Conservation (phyloP, 2,888 invertebrate species). For the Chaetoderma sp. region DNA sequence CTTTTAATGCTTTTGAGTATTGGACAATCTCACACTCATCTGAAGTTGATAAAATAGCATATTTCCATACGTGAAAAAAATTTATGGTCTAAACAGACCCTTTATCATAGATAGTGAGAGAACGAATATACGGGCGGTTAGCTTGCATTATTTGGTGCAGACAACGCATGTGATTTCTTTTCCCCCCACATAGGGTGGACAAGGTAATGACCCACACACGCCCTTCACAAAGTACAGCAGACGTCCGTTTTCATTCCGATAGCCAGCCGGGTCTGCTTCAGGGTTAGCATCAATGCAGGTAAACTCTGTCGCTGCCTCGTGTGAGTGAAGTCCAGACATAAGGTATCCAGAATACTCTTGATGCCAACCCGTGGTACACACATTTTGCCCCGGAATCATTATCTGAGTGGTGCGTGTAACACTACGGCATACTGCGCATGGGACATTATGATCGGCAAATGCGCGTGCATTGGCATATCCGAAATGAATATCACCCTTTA, state of each 20-base stretch:
- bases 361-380: constrained; percentile 39
- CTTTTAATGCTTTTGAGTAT: too few species aligned
- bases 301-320: constrained; percentile 18
- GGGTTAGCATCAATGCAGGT: constrained; percentile 37
- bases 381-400: constrained; percentile 35
- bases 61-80: too few species aligned
- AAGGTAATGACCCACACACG: constrained; percentile 42
- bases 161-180: constrained; percentile 42
- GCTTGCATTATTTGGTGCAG: constrained; percentile 28
- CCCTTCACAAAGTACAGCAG: constrained; percentile 35
- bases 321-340: constrained; percentile 28
- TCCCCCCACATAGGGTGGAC: constrained; percentile 38
- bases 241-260: constrained; percentile 25
- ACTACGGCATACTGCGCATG: constrained; percentile 38
- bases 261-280: constrained; percentile 30
- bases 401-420: constrained; percentile 10
- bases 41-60: too few species aligned
- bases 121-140: too few species aligned
- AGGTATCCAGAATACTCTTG: constrained; percentile 42
- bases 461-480: constrained; percentile 1
- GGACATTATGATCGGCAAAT: constrained; percentile 25
- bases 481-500: not conserved
- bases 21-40: too few species aligned
- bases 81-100: too few species aligned
- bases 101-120: too few species aligned